These are phyloP conservation scores for Oreotrochilus melanogaster DNA, from an alignment of 2,113 vertebrate species.

Conservation along the genomic window DNA sequence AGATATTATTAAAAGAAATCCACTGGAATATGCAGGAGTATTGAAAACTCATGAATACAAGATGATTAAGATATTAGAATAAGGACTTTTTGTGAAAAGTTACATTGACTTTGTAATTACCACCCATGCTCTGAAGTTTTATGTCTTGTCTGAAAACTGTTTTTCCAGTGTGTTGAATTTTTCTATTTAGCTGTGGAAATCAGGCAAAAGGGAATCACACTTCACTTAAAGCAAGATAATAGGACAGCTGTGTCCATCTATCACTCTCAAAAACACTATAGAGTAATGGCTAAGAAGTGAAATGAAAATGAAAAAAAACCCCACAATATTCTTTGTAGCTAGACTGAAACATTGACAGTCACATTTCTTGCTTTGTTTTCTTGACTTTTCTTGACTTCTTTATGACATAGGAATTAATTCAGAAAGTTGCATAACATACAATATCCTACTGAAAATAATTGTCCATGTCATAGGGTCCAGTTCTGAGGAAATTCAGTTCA, in stretches of 20 bases:
- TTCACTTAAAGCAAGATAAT: conserved; percentile 18
- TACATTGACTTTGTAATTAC: neutral
- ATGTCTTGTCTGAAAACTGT: conserved; percentile 10
- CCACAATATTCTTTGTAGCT: neutral
- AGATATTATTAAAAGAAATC: neutral
- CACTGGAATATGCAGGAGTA: neutral
- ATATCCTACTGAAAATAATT: neutral
- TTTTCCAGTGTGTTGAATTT: conserved; percentile 27
- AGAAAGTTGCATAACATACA: neutral
- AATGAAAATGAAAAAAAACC: neutral
- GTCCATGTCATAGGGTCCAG: neutral
- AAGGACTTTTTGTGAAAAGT: neutral
- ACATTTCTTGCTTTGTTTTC: neutral
- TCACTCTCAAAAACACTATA: neutral
- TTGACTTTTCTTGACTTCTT: neutral
- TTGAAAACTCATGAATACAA: neutral
- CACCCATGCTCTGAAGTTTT: neutral
- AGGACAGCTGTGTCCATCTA: neutral
- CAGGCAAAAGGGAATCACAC: conserved; percentile 13
- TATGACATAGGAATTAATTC: neutral
- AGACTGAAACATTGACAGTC: neutral
- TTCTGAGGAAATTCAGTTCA: neutral
- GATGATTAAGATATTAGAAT: neutral
- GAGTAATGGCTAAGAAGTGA: neutral
- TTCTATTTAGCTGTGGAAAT: conserved; percentile 44